Evolutionary conservation across 1,140 invertebrate species (phyloP).

Genomic region (Drosophila biarmipes): DNA sequence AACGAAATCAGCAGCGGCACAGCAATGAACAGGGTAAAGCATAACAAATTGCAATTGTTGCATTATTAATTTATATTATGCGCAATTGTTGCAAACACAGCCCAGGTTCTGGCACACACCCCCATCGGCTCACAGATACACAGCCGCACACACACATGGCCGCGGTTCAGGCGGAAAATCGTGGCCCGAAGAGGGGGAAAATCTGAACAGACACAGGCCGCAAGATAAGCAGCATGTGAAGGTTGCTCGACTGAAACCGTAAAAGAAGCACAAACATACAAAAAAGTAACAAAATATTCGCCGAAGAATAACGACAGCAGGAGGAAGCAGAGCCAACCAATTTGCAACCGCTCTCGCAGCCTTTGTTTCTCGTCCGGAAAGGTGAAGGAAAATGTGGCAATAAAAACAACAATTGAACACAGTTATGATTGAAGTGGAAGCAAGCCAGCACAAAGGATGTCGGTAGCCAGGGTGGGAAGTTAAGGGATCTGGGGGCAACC

Average conservation of each 20-base stretch:
- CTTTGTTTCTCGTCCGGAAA: conserved; percentile 50
- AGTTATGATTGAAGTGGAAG: conserved; percentile 82
- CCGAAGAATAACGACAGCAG: conserved; percentile 39
- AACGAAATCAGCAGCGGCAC: conserved; percentile 73
- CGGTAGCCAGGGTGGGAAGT: conserved; percentile 20
- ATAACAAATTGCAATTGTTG: conserved; percentile 80
- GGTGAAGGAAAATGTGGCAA: conserved; percentile 79
- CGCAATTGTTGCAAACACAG: conserved; percentile 67
- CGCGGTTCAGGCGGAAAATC: conserved; percentile 71
- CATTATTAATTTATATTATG: conserved; percentile 84
- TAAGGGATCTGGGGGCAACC: conserved; percentile 43
- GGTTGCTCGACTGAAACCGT: conserved; percentile 59
- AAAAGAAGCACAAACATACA: conserved; percentile 40
- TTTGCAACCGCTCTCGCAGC: conserved; percentile 45
- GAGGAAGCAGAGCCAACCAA: conserved; percentile 58
- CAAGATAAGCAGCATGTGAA: conserved; percentile 68
- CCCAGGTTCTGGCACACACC: conserved; percentile 7
- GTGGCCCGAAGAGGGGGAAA: conserved; percentile 40
- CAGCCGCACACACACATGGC: conserved; percentile 19
- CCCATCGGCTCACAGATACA: neutral
- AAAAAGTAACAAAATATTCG: conserved; percentile 10
- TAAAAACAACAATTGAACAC: conserved; percentile 82
- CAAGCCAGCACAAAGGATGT: conserved; percentile 39
- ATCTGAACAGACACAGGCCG: conserved; percentile 35
- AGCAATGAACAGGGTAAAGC: conserved; percentile 50